Conservation (phyloP, 1,140 invertebrate genomes). For the Leptopilina clavipes region DNA sequence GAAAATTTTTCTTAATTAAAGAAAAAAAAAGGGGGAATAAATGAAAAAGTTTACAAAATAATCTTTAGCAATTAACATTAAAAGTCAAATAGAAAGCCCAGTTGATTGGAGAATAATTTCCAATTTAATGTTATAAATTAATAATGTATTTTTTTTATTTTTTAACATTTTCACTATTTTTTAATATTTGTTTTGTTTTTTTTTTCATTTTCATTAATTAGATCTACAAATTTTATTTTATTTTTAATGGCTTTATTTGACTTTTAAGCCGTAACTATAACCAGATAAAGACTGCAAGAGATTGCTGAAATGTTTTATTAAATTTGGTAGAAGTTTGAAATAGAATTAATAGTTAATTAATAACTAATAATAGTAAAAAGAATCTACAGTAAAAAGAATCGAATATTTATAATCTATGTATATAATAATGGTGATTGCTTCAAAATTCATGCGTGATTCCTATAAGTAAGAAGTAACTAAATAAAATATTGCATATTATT, state of each 20-base stretch:
- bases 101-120: neutral
- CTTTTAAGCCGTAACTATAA: neutral
- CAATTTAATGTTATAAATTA: too few species aligned
- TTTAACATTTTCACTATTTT: too few species aligned
- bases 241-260: neutral
- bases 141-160: too few species aligned
- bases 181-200: neutral
- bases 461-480: too few species aligned
- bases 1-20: neutral
- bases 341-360: too few species aligned
- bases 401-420: too few species aligned
- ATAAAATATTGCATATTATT: too few species aligned
- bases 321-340: too few species aligned
- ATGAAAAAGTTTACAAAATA: too few species aligned
- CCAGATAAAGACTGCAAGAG: slow-evolving; percentile 6
- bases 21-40: neutral
- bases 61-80: neutral
- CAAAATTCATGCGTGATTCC: neutral
- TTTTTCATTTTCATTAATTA: neutral
- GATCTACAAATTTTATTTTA: too few species aligned
- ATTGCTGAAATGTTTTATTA: neutral
- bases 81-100: neutral
- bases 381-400: too few species aligned
- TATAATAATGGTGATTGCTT: neutral
- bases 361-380: too few species aligned